Evolutionary conservation across 2,888 invertebrate species (phyloP).

Genomic region (Cepaea hortensis): DNA sequence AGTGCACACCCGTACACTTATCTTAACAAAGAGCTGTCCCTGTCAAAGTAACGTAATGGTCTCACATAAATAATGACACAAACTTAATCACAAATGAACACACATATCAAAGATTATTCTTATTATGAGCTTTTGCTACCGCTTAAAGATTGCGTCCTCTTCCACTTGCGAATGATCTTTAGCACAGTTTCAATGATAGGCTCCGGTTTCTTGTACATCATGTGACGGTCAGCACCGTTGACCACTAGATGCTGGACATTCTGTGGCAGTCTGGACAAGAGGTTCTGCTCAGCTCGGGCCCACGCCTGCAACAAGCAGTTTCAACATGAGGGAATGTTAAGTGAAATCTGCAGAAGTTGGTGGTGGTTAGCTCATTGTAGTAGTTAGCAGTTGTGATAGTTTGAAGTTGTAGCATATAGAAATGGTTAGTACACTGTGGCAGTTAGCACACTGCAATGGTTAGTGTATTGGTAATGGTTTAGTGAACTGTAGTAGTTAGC

Average conservation of each 20-base stretch:
- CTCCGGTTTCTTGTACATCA: constrained; percentile 63
- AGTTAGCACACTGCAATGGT: too few relatives aligned
- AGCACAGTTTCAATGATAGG: constrained; percentile 69
- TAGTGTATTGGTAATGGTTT: too few relatives aligned
- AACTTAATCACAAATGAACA: neutral
- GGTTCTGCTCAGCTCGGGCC: constrained; percentile 72
- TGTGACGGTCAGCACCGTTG: constrained; percentile 72
- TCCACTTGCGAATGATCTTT: constrained; percentile 63
- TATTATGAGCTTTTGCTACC: constrained; percentile 19
- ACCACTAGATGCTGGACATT: constrained; percentile 71
- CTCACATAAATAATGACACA: neutral
- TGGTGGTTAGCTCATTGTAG: too few relatives aligned
- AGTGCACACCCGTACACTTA: too few relatives aligned
- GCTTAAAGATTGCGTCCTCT: constrained; percentile 31
- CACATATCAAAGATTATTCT: neutral
- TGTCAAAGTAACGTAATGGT: too few relatives aligned
- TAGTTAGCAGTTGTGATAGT: too few relatives aligned
- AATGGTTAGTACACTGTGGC: too few relatives aligned
- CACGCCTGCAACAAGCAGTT: constrained; percentile 65
- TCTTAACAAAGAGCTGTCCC: too few relatives aligned
- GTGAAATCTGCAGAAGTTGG: too few relatives aligned
- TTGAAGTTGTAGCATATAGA: too few relatives aligned
- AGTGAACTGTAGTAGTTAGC: too few relatives aligned
- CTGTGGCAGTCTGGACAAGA: constrained; percentile 66
- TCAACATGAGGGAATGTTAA: too few relatives aligned